Evolutionary conservation across 1,140 invertebrate genomes (phyloP).

Genomic region (Bombus fervidus): DNA sequence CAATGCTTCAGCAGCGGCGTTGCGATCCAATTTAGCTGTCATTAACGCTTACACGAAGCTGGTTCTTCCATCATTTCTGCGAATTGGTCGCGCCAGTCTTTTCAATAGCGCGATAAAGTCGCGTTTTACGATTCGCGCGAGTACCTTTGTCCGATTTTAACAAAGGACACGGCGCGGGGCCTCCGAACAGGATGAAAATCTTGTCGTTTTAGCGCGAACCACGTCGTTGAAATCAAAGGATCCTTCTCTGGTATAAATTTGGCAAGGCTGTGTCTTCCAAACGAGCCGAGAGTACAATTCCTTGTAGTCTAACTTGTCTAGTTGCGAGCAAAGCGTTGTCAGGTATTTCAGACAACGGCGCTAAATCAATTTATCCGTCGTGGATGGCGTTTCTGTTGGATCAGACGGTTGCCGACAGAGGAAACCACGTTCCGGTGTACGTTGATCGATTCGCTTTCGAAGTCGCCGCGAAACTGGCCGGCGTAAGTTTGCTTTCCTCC

Average conservation of each 20-base stretch:
- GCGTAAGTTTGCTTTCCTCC: conserved; percentile 4
- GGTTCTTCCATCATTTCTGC: neutral
- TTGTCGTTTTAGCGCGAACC: neutral
- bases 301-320: conserved; percentile 44
- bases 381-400: conserved; percentile 59
- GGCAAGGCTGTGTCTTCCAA: conserved; percentile 10
- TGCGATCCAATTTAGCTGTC: neutral
- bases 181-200: neutral
- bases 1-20: neutral
- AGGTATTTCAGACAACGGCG: conserved; percentile 36
- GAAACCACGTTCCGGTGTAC: neutral
- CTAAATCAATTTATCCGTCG: conserved; percentile 43
- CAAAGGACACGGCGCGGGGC: neutral
- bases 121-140: neutral
- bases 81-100: neutral
- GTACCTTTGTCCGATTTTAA: neutral
- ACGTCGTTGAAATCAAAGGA: neutral
- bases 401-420: neutral
- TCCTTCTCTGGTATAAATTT: conserved; percentile 20
- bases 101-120: neutral
- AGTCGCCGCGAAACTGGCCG: neutral
- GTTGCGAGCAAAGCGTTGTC: conserved; percentile 34
- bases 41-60: neutral
- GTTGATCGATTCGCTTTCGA: conserved; percentile 50
- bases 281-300: conserved; percentile 33